Conservation (phyloP, 2,888 invertebrate species). For the Lydus trimaculatus region DNA sequence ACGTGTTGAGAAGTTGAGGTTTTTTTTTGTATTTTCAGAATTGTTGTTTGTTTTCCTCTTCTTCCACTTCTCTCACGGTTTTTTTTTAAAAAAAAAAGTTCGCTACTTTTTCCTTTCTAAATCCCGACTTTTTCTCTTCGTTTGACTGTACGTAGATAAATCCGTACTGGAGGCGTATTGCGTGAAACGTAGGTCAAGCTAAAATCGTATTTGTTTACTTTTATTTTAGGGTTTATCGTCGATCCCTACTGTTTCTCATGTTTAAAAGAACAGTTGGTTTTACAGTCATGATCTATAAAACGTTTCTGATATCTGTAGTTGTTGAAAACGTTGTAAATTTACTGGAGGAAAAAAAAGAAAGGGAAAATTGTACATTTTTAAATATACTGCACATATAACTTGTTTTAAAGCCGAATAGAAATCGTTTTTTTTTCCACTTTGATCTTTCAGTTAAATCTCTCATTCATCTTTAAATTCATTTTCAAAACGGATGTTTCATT, state of each 20-base stretch:
- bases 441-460: background rate
- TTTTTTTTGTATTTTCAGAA: too few relatives aligned
- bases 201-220: conserved; percentile 4
- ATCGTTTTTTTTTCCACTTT: background rate
- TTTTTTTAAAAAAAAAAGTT: background rate
- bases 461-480: background rate
- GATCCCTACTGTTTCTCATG: background rate
- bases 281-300: background rate
- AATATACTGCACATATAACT: background rate
- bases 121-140: background rate
- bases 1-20: too few relatives aligned
- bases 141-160: background rate
- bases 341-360: background rate
- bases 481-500: background rate
- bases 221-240: background rate
- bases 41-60: background rate
- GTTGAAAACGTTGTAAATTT: background rate
- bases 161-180: background rate
- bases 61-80: background rate
- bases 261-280: background rate
- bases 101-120: background rate
- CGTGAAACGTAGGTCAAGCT: background rate
- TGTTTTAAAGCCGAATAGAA: background rate
- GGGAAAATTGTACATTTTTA: background rate
- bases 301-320: background rate